Conservation (phyloP, 2,888 invertebrate species). For the Kryphioiulus occultus region DNA sequence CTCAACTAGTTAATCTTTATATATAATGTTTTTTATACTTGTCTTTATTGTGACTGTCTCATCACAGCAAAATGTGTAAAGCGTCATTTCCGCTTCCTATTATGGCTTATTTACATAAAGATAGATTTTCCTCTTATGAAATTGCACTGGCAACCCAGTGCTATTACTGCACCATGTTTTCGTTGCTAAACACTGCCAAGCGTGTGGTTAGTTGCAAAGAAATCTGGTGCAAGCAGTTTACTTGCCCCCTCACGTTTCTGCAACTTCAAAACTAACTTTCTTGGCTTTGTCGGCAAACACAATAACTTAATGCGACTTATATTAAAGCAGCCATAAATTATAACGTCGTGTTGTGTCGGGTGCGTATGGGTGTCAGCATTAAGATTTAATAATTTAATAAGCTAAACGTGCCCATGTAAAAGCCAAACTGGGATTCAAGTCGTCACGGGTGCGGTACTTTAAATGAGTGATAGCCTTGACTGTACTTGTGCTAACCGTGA, state of each 20-base stretch:
- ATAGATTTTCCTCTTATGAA: neutral
- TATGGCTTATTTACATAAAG: neutral
- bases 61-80: no score
- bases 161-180: neutral
- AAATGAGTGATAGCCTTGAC: neutral
- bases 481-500: neutral
- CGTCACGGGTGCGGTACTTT: slow-evolving; percentile 23
- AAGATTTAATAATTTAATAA: slow-evolving; percentile 14
- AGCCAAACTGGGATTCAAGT: neutral
- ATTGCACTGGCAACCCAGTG: no score
- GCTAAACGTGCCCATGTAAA: neutral
- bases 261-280: neutral
- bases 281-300: neutral
- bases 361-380: neutral
- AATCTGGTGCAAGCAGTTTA: neutral
- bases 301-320: neutral
- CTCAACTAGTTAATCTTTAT: no score
- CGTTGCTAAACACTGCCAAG: neutral
- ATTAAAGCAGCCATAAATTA: neutral
- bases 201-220: neutral
- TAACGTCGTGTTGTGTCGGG: neutral
- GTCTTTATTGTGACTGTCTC: no score
- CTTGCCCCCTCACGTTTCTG: neutral
- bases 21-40: no score
- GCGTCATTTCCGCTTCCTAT: no score